These are phyloP conservation scores for Empidonax traillii DNA, from an alignment of 2,113 vertebrate genomes.

Conservation along the genomic window DNA sequence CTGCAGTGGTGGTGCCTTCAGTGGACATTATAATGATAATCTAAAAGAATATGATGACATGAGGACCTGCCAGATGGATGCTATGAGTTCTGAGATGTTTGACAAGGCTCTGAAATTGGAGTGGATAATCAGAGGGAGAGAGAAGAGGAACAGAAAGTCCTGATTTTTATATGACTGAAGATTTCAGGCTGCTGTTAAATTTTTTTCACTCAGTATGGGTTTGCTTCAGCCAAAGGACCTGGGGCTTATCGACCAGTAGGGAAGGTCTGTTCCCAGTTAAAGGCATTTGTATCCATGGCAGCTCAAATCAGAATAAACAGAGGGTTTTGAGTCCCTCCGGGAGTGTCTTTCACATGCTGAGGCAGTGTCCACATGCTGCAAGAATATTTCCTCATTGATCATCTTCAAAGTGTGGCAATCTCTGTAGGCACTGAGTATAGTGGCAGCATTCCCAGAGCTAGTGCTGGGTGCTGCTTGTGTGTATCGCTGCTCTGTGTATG, in stretches of 20 bases:
- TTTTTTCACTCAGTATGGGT: background rate
- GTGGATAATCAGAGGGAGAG: background rate
- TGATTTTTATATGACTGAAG: background rate
- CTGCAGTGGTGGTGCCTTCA: background rate
- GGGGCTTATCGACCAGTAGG: background rate
- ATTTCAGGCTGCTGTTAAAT: background rate
- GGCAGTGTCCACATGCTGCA: background rate
- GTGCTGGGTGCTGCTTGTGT: background rate
- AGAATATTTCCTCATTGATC: slow-evolving; percentile 11
- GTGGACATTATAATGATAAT: background rate
- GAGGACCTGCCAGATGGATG: background rate
- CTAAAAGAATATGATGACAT: background rate
- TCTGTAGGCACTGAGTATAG: background rate
- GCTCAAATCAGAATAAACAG: slow-evolving; percentile 1
- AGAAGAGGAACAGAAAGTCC: background rate
- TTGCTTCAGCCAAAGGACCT: background rate
- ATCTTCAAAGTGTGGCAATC: background rate
- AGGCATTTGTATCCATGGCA: background rate
- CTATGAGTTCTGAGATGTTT: background rate
- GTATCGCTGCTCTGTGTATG: background rate
- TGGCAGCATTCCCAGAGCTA: background rate
- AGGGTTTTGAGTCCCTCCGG: background rate
- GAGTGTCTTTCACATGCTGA: background rate
- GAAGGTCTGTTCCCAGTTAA: slow-evolving; percentile 10
- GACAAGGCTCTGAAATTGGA: background rate